Evolutionary conservation across 1,140 invertebrate genomes (phyloP), one percentile per base, ranked within the genome.

Genomic region (Lucilia sericata): DNA sequence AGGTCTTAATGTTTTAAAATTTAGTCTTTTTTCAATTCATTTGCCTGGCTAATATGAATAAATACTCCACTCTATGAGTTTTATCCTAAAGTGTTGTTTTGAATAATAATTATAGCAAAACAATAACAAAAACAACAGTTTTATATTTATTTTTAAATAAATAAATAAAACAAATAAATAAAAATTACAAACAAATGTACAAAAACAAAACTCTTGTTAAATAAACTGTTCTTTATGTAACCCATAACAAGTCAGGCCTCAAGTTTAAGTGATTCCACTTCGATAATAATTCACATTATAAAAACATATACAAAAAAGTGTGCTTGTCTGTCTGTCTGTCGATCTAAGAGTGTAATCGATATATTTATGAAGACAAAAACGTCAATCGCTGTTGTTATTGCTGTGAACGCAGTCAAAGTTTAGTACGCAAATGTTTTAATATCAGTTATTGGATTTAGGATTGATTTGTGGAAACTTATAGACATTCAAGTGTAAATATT

Each of bases 361-460:
- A 70, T 70, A 12, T 70, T 70, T 70, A 70, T 70, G n/a, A 70
- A 70, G 65, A 70, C 65, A 70, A 70, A 19, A 70, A 70, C 65
- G 19, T 70, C 65, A 70, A 21, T 70, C n/a, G 65, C 3, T 12
- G 25, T 30, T 30, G 25, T 30, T 30, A 30, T 30, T 30, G 25
- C 25, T 21, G 65, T 70, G 19, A 21, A 7, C 0, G 19, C 19
- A 70, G 65, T 25, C 65, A 70, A 60, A 60, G 14, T n/a, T n/a
- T n/a, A 60, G 55, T 60, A 60, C 55, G 55, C 55, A 60, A 60
- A 60, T 60, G 55, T 60, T 60, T 60, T n/a, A 60, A 60, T 60
- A 60, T 60, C 55, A 60, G n/a, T n/a, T 17, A n/a, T n/a, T 60
- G 55, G 14, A 5, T 60, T 14, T 60, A 60, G 51, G 13, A 60